Evolutionary conservation across 1,140 invertebrate genomes (phyloP).

Genomic region (Mizuhopecten yessoensis): DNA sequence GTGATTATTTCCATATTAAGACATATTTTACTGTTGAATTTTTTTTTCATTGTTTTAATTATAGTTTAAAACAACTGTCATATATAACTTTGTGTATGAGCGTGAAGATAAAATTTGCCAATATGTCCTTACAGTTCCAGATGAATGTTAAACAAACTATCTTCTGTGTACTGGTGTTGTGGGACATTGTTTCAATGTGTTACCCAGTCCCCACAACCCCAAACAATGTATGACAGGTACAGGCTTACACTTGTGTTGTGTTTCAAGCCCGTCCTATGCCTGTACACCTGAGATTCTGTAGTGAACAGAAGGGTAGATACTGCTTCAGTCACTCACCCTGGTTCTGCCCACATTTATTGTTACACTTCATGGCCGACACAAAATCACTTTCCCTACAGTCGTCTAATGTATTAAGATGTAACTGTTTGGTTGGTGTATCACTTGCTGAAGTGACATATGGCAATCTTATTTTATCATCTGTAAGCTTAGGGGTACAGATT

Average conservation of each 20-base stretch:
- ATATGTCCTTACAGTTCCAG: slow-evolving; percentile 22
- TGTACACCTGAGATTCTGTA: neutral
- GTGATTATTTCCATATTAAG: neutral
- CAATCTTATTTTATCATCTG: too few relatives aligned
- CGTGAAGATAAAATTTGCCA: neutral
- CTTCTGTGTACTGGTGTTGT: slow-evolving; percentile 15
- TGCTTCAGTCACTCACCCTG: neutral
- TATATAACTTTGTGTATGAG: slow-evolving; percentile 3
- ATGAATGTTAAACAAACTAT: slow-evolving; percentile 14
- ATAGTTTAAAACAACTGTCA: neutral
- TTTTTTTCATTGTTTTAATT: neutral
- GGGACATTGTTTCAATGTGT: neutral
- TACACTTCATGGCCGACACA: neutral
- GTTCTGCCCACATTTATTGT: neutral
- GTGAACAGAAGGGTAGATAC: neutral
- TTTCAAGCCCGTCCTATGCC: neutral
- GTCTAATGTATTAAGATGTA: too few relatives aligned
- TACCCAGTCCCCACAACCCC: neutral
- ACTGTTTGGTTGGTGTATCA: too few relatives aligned
- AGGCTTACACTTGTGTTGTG: too few relatives aligned
- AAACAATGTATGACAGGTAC: too few relatives aligned
- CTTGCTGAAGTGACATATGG: too few relatives aligned
- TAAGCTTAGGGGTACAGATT: too few relatives aligned
- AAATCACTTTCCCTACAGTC: too few relatives aligned
- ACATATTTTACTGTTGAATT: neutral